phyloP scores from a whole-genome alignment of 2,113 vertebrate species.

The Zonotrichia leucophrys region DNA sequence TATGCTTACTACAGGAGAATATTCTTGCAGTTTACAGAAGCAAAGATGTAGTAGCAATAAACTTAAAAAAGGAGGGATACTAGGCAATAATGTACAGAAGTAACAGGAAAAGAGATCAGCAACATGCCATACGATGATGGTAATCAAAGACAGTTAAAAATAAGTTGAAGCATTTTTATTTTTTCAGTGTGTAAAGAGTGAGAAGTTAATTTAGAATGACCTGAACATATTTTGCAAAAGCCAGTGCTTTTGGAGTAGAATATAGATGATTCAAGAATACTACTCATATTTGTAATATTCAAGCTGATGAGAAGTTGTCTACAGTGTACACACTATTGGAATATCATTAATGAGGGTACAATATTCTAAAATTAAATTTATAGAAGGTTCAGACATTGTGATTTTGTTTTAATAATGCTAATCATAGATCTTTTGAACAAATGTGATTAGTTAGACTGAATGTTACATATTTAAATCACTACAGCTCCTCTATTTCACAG shows the following conservation, averaged over 20 bases:
- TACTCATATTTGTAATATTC: neutral
- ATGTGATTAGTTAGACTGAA: conserved; percentile 52
- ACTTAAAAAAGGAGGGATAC: neutral
- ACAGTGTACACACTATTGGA: neutral
- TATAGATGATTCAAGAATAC: neutral
- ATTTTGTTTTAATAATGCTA: conserved; percentile 52
- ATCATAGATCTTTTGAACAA: conserved; percentile 52
- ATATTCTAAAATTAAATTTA: conserved; percentile 30
- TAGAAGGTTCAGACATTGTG: neutral
- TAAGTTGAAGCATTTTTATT: neutral
- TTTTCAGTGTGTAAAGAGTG: neutral
- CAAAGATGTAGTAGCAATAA: neutral
- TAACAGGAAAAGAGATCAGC: neutral
- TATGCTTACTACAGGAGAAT: neutral
- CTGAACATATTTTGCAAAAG: conserved; percentile 33
- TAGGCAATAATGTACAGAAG: neutral
- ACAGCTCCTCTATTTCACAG: conserved; percentile 32
- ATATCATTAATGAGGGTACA: neutral
- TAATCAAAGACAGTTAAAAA: neutral
- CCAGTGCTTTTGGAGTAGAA: neutral
- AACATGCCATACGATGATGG: neutral
- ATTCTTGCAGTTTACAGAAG: neutral
- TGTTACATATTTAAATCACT: conserved; percentile 60
- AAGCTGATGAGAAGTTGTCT: neutral
- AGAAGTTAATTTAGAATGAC: conserved; percentile 27